phyloP scores from a whole-genome alignment of 2,113 vertebrate genomes.

The Protobothrops flavoviridis region DNA sequence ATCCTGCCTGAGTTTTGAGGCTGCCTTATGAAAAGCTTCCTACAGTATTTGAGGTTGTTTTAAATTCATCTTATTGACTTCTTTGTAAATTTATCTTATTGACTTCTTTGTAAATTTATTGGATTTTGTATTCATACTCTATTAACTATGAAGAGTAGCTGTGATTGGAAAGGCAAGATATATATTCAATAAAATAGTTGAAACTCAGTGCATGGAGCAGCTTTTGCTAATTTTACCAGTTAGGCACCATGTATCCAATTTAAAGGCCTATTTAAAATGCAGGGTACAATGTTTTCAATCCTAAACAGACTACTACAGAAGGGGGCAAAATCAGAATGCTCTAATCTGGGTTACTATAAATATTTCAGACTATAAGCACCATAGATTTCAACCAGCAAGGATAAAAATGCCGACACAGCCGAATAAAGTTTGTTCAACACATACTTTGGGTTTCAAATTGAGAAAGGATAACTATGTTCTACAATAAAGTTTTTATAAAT shows the following conservation, averaged over 20 bases:
- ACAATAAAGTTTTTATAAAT: neutral
- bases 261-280: neutral
- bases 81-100: neutral
- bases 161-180: neutral
- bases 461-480: neutral
- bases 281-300: neutral
- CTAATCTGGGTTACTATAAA: neutral
- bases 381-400: neutral
- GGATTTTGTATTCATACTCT: neutral
- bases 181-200: neutral
- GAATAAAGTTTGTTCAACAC: neutral
- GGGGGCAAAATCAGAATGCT: neutral
- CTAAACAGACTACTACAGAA: neutral
- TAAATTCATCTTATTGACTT: neutral
- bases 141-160: neutral
- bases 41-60: neutral
- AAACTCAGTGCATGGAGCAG: neutral
- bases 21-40: neutral
- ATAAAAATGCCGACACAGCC: neutral
- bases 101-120: neutral
- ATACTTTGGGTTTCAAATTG: neutral
- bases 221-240: neutral
- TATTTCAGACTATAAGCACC: neutral
- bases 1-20: neutral
- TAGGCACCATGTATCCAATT: neutral